These are phyloP conservation scores for Unio delphinus DNA, from an alignment of 2,888 invertebrate species.

Conservation along the genomic window DNA sequence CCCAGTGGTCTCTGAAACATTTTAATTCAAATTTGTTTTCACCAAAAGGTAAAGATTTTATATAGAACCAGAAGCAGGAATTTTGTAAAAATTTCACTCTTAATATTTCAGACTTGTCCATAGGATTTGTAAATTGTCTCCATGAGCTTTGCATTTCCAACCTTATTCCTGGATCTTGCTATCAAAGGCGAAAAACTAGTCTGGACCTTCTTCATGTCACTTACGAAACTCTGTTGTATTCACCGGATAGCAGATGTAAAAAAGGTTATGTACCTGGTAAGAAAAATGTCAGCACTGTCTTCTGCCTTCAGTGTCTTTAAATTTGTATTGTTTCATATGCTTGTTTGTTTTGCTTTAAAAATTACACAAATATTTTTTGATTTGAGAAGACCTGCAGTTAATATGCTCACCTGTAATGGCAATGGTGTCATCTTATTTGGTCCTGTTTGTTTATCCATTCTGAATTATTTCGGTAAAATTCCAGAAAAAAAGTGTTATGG, in stretches of 20 bases:
- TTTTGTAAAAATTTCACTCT: too few species aligned
- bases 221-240: slow-evolving; percentile 38
- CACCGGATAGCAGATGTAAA: slow-evolving; percentile 29
- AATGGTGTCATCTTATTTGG: too few species aligned
- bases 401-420: too few species aligned
- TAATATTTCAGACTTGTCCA: slow-evolving; percentile 15
- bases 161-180: slow-evolving; percentile 76
- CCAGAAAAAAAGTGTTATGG: too few species aligned
- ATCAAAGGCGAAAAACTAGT: slow-evolving; percentile 77
- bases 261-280: slow-evolving; percentile 51
- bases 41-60: too few species aligned
- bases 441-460: too few species aligned
- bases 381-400: too few species aligned
- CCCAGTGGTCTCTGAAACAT: too few species aligned
- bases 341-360: not conserved
- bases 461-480: too few species aligned
- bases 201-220: slow-evolving; percentile 55
- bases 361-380: not conserved
- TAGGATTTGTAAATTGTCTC: slow-evolving; percentile 72
- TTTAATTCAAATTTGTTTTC: too few species aligned
- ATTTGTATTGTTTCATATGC: too few species aligned
- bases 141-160: slow-evolving; percentile 74
- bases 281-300: not conserved
- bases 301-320: not conserved
- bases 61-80: too few species aligned